These are phyloP conservation scores for Enteromius radiatus DNA, from an alignment of 2,797 vertebrate genomes.

Conservation along the genomic window DNA sequence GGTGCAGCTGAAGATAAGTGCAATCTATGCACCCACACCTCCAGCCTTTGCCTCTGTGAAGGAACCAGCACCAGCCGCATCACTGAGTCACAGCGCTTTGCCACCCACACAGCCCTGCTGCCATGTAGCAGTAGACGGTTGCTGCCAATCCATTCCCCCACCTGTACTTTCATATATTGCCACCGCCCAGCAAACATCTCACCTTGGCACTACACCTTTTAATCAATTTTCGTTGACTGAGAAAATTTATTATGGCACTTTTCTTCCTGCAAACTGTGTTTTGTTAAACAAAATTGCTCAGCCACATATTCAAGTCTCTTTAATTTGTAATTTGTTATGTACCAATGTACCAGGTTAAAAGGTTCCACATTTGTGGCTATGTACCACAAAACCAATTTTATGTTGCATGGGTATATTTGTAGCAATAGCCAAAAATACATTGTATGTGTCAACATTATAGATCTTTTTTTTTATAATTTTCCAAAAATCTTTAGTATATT, in stretches of 20 bases:
- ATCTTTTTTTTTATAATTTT: too few species aligned
- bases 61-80: constrained; percentile 57
- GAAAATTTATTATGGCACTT: neutral
- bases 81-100: constrained; percentile 63
- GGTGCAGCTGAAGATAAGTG: constrained; percentile 46
- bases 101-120: constrained; percentile 63
- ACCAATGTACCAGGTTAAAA: neutral
- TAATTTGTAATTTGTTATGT: too few species aligned
- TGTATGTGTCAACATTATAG: too few species aligned
- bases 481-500: too few species aligned
- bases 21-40: constrained; percentile 41
- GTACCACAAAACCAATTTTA: too few species aligned
- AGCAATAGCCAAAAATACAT: too few species aligned
- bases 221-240: neutral
- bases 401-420: too few species aligned
- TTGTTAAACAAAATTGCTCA: neutral
- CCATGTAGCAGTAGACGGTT: constrained; percentile 44
- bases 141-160: constrained; percentile 33
- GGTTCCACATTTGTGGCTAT: neutral
- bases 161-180: constrained; percentile 20
- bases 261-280: neutral
- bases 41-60: constrained; percentile 32
- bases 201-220: constrained; percentile 17
- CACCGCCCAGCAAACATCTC: constrained; percentile 14
- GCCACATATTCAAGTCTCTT: neutral